These are phyloP conservation scores for Eristalinus sepulchralis DNA, from an alignment of 2,888 invertebrate genomes.

Conservation along the genomic window DNA sequence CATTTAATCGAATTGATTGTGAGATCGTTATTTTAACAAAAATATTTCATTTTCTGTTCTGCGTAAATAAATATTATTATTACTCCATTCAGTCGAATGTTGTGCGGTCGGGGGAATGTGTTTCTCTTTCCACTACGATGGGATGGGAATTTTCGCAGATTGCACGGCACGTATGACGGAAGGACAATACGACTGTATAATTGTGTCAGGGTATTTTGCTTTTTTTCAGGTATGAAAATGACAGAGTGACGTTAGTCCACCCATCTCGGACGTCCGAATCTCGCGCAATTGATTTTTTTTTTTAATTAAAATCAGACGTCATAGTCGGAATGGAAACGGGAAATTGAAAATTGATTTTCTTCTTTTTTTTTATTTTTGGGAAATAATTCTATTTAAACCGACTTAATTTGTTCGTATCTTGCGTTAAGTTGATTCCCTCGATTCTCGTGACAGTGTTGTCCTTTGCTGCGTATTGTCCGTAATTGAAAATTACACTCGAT, in stretches of 20 bases:
- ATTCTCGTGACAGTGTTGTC: not conserved
- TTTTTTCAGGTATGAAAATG: not conserved
- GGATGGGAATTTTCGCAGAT: not conserved
- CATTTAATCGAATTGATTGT: slow-evolving; percentile 27
- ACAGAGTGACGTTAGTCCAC: not conserved
- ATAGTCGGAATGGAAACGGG: not conserved
- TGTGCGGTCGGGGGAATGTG: not conserved
- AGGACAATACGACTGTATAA: not conserved
- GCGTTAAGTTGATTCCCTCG: not conserved
- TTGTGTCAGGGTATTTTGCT: not conserved
- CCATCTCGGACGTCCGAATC: not conserved
- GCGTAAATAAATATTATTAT: slow-evolving; percentile 9
- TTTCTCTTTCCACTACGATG: not conserved
- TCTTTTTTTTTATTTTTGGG: not conserved
- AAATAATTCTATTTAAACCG: not conserved
- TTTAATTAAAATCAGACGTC: not conserved
- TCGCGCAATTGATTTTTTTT: not conserved
- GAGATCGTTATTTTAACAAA: not conserved
- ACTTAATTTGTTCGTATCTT: not conserved
- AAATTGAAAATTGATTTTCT: not conserved
- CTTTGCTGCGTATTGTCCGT: not conserved
- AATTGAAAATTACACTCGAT: not conserved
- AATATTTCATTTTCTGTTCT: not conserved
- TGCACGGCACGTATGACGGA: not conserved
- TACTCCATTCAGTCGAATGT: not conserved